A percentile compares a stretch with the other conserved stretches of the same genome.
phyloP scores from a whole-genome alignment of 2,888 invertebrate species.

The Lasioglossum morio region DNA sequence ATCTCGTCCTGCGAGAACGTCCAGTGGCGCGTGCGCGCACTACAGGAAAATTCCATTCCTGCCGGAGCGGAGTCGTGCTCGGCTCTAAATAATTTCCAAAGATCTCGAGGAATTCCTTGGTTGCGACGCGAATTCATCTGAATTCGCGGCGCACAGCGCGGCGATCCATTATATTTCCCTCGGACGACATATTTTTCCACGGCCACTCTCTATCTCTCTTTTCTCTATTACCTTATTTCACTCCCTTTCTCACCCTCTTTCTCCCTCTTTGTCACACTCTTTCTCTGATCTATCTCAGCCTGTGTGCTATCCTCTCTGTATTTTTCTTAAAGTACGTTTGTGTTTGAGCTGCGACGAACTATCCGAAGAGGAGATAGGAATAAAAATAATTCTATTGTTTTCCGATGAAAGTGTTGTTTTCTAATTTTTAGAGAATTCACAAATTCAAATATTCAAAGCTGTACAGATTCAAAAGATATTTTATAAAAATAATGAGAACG shows the following conservation, averaged over 20 bases:
- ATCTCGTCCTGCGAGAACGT: constrained; percentile 5
- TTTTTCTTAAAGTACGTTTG: no score
- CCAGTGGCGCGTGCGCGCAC: neutral
- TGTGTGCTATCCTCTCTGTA: neutral
- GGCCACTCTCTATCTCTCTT: neutral
- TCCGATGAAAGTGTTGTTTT: no score
- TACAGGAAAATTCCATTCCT: constrained; percentile 38
- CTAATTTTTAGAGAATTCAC: no score
- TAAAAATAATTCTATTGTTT: no score
- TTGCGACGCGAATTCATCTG: constrained; percentile 8
- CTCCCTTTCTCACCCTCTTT: neutral
- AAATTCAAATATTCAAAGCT: no score
- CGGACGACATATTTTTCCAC: constrained; percentile 27
- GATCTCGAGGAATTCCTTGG: constrained; percentile 10
- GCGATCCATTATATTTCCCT: constrained; percentile 17
- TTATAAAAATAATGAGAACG: no score
- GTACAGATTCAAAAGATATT: no score
- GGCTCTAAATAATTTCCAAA: constrained; percentile 35
- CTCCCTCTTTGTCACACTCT: neutral
- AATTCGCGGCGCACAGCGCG: neutral
- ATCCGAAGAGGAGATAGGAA: no score
- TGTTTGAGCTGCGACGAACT: neutral
- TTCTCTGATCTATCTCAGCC: neutral
- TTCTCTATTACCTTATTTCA: neutral
- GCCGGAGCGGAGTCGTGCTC: neutral